These are phyloP conservation scores for Brachionus calyciflorus DNA, from an alignment of 1,140 invertebrate genomes.

Conservation along the genomic window DNA sequence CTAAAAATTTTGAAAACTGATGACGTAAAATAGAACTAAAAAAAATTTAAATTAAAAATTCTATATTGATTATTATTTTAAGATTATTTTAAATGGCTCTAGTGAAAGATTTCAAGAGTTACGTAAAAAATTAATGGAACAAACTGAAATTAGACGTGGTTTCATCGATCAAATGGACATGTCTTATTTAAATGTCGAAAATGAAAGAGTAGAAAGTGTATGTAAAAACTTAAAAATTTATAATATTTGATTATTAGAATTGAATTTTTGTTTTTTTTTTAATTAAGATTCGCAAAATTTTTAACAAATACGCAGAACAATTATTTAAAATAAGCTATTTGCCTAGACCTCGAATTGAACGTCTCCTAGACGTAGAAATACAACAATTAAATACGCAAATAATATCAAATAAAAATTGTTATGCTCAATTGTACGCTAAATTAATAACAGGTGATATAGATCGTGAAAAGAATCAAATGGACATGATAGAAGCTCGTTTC, in stretches of 20 bases:
- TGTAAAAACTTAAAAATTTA: conserved; percentile 6
- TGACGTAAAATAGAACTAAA: background rate
- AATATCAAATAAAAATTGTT: conserved; percentile 55
- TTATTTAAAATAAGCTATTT: conserved; percentile 56
- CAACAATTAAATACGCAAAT: conserved; percentile 58
- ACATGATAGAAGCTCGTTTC: conserved; percentile 21
- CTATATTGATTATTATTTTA: background rate
- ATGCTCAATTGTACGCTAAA: conserved; percentile 55
- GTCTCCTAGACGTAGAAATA: conserved; percentile 56
- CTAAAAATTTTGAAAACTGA: conserved; percentile 12
- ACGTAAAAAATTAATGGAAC: conserved; percentile 53
- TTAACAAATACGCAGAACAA: conserved; percentile 53
- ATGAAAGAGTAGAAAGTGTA: conserved; percentile 54
- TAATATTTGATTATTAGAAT: conserved; percentile 34
- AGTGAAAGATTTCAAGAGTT: conserved; percentile 47
- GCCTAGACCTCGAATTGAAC: conserved; percentile 54
- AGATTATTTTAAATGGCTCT: conserved; percentile 21
- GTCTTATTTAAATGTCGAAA: conserved; percentile 51
- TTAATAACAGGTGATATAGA: conserved; percentile 58
- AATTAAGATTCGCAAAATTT: conserved; percentile 53
- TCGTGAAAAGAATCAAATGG: conserved; percentile 55
- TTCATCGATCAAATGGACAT: conserved; percentile 54
- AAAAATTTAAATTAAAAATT: background rate
- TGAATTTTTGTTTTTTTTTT: background rate
- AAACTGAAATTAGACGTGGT: conserved; percentile 51